A percentile compares a stretch with the other conserved stretches of the same genome.
Evolutionary conservation across 2,888 invertebrate species (phyloP).

Genomic region (Dendrolimus pini): DNA sequence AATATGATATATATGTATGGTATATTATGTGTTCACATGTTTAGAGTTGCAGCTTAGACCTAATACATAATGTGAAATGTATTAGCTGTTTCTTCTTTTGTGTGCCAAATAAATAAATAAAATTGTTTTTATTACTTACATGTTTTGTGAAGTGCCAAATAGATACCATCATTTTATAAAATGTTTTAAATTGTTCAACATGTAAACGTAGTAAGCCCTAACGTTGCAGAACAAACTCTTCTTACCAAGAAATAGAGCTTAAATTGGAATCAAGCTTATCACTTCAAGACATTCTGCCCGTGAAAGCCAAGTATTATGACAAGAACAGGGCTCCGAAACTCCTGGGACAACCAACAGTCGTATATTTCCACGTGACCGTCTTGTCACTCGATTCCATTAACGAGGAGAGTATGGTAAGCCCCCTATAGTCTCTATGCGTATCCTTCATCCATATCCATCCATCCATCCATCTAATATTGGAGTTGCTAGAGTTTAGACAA

Average conservation of each 20-base stretch:
- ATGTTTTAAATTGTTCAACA: background rate
- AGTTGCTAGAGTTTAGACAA: background rate
- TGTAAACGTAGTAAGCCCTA: background rate
- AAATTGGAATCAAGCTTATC: conserved; percentile 77
- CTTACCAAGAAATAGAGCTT: conserved; percentile 64
- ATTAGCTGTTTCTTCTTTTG: no score
- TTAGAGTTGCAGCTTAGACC: no score
- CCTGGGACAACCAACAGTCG: conserved; percentile 90
- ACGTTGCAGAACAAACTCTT: conserved; percentile 55
- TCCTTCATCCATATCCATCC: no score
- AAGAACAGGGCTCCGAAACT: conserved; percentile 93
- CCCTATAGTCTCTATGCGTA: no score
- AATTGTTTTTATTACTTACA: no score
- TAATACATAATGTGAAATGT: no score
- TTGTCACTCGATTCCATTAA: conserved; percentile 95
- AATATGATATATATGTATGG: no score
- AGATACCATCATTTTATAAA: background rate
- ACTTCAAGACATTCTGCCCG: conserved; percentile 89
- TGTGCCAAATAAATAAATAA: no score
- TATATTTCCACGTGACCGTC: conserved; percentile 94
- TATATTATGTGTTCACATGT: no score
- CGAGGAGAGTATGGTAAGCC: conserved; percentile 93
- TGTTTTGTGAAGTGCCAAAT: no score
- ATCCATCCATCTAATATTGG: no score
- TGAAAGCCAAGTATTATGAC: conserved; percentile 90